Percentiles rank a stretch among this genome's conserved stretches.
Conservation (phyloP, 2,888 invertebrate genomes). For the Orchestes rusci region DNA sequence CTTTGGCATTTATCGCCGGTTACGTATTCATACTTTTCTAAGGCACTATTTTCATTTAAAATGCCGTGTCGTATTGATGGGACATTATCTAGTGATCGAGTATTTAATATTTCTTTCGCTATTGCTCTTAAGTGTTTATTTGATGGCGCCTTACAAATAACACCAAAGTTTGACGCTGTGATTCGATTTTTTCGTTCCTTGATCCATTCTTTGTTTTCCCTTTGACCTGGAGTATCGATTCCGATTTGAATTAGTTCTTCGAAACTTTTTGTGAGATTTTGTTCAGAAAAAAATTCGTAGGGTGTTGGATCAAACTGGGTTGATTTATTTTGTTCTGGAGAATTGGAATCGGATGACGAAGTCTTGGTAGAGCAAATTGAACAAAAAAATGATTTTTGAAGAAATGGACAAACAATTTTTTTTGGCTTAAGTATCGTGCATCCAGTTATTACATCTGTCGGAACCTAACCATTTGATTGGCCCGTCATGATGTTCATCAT, state of each 20-base stretch:
- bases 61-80: constrained; percentile 4
- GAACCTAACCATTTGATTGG: too few species aligned
- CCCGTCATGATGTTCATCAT: too few species aligned
- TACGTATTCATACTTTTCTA: background rate
- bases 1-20: background rate
- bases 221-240: background rate
- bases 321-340: background rate
- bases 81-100: background rate
- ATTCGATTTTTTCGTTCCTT: constrained; percentile 5
- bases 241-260: background rate
- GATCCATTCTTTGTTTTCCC: background rate
- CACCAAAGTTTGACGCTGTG: constrained; percentile 4
- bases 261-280: background rate
- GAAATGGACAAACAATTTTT: too few species aligned
- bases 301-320: background rate
- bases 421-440: too few species aligned
- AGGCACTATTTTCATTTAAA: constrained; percentile 2
- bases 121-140: background rate
- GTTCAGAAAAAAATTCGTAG: background rate
- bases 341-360: background rate
- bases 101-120: background rate
- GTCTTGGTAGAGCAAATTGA: too few species aligned
- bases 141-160: background rate
- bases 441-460: too few species aligned
- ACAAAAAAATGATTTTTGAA: too few species aligned